Base-by-base conservation (phyloP, 1,140 invertebrate genomes). In the Ceratoteleas bidentatus region DNA sequence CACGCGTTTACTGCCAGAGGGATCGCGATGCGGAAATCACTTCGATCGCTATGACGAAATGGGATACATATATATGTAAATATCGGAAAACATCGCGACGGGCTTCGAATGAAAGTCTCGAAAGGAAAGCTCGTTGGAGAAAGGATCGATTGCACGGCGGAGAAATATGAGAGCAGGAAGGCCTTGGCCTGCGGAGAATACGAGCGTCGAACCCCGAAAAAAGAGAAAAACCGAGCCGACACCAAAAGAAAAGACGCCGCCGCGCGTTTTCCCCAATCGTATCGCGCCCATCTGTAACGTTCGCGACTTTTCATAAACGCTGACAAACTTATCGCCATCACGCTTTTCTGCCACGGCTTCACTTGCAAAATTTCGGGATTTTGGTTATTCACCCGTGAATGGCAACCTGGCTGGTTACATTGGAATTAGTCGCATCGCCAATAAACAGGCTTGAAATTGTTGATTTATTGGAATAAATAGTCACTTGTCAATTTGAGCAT, bases 121-220 rank as follows among this genome's bases (percentile, higher is more conserved):
- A 80, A 84, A 84, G 81, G 81, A 84, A 84, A 84, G 81, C 81
- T 79, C 81, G 81, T 73, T 52, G 81, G 76, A 80, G 81, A 83
- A 83, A 83, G 81, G 81, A 80, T 80, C 81, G 72, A 83, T 80
- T 76, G 72, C 72, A 68, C 62, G 34, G 76, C 72, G 52, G 57
- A 75, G 81, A 79, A 73, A 83, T 83, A 83, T 79, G 81, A 83
- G 81, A 83, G 81, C 81, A 83, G 69, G 68, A 74, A 82, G 69
- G 74, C 80, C 81, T 78, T 78, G 70, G 68, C 57, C 74, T 73
- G 69, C 47, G 74, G 66, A 58, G 57, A 81, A 64, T 74, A 57
- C 66, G 61, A 61, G 52, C 72, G 61, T 73, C 73, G 68, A 66
- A 52, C 8, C 32, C 52, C 61, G 47, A 81, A 78, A 78, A 64